Evolutionary conservation across 2,888 invertebrate species (phyloP).

Genomic region (Macroteleia sp.): DNA sequence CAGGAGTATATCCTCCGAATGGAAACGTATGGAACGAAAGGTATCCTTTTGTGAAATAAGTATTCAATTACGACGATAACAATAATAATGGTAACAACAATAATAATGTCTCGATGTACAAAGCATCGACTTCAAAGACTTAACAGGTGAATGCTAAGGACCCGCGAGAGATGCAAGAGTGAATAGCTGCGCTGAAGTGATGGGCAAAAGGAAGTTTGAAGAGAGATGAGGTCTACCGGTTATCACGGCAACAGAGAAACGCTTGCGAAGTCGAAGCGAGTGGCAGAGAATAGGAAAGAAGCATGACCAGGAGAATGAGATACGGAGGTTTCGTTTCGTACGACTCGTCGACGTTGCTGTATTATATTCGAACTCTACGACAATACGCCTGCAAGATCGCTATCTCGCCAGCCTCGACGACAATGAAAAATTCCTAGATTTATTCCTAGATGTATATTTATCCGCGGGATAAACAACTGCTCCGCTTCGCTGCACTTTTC

Average conservation of each 20-base stretch:
- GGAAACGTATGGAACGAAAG: constrained; percentile 61
- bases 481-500: constrained; percentile 5
- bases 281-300: constrained; percentile 43
- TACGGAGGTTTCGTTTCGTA: constrained; percentile 71
- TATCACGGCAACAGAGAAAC: constrained; percentile 49
- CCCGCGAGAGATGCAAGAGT: constrained; percentile 54
- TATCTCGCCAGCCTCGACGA: constrained; percentile 76
- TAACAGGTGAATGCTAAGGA: constrained; percentile 70
- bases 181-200: constrained; percentile 53
- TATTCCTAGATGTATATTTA: too few species aligned
- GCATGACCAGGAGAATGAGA: constrained; percentile 53
- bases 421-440: constrained; percentile 78
- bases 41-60: constrained; percentile 72
- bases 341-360: constrained; percentile 73
- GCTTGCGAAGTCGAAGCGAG: neutral
- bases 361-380: constrained; percentile 77
- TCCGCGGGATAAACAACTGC: constrained; percentile 72
- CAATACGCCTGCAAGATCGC: constrained; percentile 77
- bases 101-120: constrained; percentile 70
- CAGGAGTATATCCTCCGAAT: constrained; percentile 6
- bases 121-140: constrained; percentile 75
- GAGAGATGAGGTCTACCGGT: constrained; percentile 41
- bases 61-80: constrained; percentile 78
- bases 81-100: constrained; percentile 69
- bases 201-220: constrained; percentile 48